phyloP scores from a whole-genome alignment of 92 coral and sea anemone species.

The Bergia puertoricense region DNA sequence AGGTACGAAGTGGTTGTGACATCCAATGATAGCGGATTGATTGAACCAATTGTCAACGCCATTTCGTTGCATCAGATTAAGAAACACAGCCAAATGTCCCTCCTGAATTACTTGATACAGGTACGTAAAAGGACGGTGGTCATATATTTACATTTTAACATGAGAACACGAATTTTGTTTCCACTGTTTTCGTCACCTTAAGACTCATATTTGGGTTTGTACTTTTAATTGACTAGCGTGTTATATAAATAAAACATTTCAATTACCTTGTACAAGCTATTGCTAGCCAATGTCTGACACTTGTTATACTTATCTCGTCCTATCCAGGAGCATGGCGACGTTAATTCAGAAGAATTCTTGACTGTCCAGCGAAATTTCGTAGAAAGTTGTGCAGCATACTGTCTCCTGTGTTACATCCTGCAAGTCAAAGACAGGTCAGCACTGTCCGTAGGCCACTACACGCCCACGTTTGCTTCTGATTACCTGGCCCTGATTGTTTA shows the following conservation, averaged over 20 bases:
- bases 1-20: slow-evolving; percentile 97
- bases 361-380: slow-evolving; percentile 97
- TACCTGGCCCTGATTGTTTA: no score
- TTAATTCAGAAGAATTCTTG: slow-evolving; percentile 91
- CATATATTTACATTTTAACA: no score
- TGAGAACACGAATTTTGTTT: no score
- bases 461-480: neutral
- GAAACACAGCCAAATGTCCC: slow-evolving; percentile 98
- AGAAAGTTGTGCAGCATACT: slow-evolving; percentile 96
- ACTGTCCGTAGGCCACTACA: neutral
- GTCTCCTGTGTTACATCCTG: slow-evolving; percentile 90
- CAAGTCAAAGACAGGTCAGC: slow-evolving; percentile 97
- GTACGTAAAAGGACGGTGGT: slow-evolving; percentile 35
- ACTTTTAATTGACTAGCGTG: no score
- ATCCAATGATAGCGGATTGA: slow-evolving; percentile 93
- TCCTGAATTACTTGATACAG: slow-evolving; percentile 92
- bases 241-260: no score
- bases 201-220: no score
- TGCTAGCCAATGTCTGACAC: neutral
- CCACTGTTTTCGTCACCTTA: neutral
- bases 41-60: slow-evolving; percentile 96
- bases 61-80: slow-evolving; percentile 97
- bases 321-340: slow-evolving; percentile 89
- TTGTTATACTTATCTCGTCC: neutral
- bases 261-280: no score